phyloP scores from a whole-genome alignment of 2,797 vertebrate species.

The Molossus molossus region DNA sequence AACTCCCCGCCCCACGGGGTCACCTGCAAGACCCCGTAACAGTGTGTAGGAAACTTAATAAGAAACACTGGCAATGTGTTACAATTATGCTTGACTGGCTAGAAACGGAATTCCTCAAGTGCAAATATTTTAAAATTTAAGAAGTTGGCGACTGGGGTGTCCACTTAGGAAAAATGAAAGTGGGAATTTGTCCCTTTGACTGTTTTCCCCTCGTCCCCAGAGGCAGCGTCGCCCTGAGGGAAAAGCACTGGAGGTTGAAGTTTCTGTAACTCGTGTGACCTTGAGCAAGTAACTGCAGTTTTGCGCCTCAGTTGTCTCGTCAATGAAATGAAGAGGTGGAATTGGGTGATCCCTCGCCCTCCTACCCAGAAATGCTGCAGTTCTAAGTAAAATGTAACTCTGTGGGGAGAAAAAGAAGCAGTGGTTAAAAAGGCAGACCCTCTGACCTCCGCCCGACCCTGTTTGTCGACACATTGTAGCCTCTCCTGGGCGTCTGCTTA shows the following conservation, averaged over 20 bases:
- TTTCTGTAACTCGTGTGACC: background rate
- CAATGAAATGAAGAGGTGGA: background rate
- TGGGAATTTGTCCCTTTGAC: background rate
- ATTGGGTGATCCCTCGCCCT: background rate
- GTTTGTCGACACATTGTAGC: too few relatives aligned
- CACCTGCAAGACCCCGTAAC: background rate
- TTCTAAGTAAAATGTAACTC: background rate
- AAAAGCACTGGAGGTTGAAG: background rate
- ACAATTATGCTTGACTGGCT: conserved; percentile 70
- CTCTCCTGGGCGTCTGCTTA: too few relatives aligned
- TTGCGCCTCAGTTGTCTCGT: background rate
- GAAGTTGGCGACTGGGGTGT: conserved; percentile 62
- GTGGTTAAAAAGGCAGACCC: too few relatives aligned
- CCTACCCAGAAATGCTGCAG: background rate
- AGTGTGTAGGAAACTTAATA: conserved; percentile 69
- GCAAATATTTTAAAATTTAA: conserved; percentile 76
- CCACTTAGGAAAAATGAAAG: conserved; percentile 67
- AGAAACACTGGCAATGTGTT: conserved; percentile 76
- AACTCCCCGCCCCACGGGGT: background rate
- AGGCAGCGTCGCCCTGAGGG: background rate
- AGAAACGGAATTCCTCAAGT: conserved; percentile 81
- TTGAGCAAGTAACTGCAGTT: background rate
- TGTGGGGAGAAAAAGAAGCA: background rate
- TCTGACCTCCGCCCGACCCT: too few relatives aligned
- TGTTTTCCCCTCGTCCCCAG: background rate